Conservation (phyloP, 1,140 invertebrate species). For the Cryptotermes secundus region DNA sequence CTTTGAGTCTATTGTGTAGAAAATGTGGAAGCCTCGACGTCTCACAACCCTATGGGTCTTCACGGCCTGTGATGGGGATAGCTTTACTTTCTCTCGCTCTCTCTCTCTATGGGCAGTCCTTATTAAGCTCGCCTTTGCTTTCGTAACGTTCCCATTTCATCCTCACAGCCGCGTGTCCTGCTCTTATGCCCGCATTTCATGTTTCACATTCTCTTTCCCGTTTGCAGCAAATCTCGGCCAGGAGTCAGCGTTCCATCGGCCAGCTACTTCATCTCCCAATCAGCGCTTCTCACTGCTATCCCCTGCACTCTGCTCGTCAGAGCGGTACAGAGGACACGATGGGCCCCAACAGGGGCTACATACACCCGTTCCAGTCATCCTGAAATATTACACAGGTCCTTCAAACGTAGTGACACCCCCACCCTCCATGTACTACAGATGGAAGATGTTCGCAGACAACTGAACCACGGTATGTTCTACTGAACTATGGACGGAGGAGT, state of each 20-base stretch:
- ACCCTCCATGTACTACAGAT: neutral
- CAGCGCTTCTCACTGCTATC: neutral
- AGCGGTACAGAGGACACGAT: neutral
- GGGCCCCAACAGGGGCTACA: neutral
- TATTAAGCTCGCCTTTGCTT: too few species aligned
- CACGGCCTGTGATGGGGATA: too few species aligned
- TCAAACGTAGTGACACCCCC: neutral
- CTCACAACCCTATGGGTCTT: too few species aligned
- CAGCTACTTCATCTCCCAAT: neutral
- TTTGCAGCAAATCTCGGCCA: neutral
- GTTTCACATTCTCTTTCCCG: too few species aligned
- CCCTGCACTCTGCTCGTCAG: neutral
- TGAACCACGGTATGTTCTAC: neutral
- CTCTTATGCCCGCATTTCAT: too few species aligned
- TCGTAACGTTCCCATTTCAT: too few species aligned
- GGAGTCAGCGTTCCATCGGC: neutral
- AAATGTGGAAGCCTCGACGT: too few species aligned
- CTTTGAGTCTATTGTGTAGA: too few species aligned
- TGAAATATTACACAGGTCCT: neutral
- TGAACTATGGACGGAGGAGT: too few species aligned
- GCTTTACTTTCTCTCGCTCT: too few species aligned
- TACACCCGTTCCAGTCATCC: neutral
- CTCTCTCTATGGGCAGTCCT: too few species aligned
- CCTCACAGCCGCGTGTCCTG: too few species aligned
- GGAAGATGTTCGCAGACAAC: constrained; percentile 1